Base-by-base conservation (phyloP, 2,888 invertebrate species). In the Keiferia lycopersicella region DNA sequence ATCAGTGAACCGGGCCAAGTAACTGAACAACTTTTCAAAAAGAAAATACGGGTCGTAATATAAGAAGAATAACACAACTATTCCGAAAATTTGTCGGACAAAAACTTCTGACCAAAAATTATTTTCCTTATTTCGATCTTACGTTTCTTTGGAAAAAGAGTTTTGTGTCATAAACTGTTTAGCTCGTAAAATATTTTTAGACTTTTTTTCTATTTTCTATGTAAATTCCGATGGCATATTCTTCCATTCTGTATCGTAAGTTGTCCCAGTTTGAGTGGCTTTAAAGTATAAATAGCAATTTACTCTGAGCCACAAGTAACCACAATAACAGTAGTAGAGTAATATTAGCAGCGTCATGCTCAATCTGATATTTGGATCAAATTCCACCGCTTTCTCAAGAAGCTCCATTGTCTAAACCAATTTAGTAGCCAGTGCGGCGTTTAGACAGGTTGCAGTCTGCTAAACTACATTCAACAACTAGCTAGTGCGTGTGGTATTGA, bases 281-380 rank as follows among this genome's bases (percentile, higher is more conserved):
- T n/a, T n/a, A n/a, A n/a, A n/a, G 45, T 45, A 45, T 16, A 3
- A 45, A 11, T 8, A 4, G 45, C 45, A 16, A 45, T 6, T 22
- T 50, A 50, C 16, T 11, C 22, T 53, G 12, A 56, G 63, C 65
- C 62, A 39, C 65, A 62, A 62, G 39, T 34, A 56, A 56, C 56
- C 14, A 56, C 56, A 61, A 64, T 64, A 61, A 67, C 65, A 50
- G 66, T 62, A 63, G 69, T 62, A 63, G 69, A 67, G 61, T 64
- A 65, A 68, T 66, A 65, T 67, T 70, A 69, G 74, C 68, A 69
- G 70, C 72, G 82, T 85, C 80, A 83, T 79, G 85, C 81, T 82
- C 80, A 81, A 84, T 82, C 80, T 76, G 74, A 74, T 78, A 84
- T 83, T 77, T 80, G 67, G 86, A 77, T 71, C 86, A 75, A 65